phyloP scores from a whole-genome alignment of 2,888 invertebrate species.

The Apamea anceps region DNA sequence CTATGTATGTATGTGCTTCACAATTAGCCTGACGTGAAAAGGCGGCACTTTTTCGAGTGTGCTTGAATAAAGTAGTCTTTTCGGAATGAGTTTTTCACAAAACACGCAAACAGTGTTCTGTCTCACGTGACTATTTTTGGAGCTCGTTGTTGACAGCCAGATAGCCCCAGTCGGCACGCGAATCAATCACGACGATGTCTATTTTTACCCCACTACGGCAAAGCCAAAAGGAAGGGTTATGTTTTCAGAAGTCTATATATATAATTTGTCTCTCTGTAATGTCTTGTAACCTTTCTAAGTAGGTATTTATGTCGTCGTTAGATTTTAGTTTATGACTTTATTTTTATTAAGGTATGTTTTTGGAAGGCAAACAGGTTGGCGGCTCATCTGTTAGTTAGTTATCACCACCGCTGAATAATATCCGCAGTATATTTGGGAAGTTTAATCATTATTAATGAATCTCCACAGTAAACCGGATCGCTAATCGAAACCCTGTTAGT shows the following conservation, averaged over 20 bases:
- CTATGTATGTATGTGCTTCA: constrained; percentile 19
- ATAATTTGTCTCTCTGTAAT: background rate
- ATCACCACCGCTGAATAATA: background rate
- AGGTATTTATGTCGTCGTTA: background rate
- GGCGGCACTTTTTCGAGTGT: constrained; percentile 5
- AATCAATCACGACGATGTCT: background rate
- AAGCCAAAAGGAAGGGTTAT: background rate
- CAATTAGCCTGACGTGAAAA: constrained; percentile 27
- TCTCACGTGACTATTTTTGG: background rate
- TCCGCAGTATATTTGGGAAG: background rate
- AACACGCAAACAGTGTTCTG: constrained; percentile 2
- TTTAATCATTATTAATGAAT: background rate
- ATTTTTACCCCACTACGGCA: background rate
- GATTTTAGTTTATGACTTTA: background rate
- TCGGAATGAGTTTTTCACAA: constrained; percentile 21
- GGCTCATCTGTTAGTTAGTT: background rate
- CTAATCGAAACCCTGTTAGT: background rate
- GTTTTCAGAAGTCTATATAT: background rate
- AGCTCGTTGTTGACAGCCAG: background rate
- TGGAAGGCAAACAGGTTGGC: background rate
- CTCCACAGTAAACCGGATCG: no score
- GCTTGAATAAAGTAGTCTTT: background rate
- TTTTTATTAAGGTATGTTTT: background rate
- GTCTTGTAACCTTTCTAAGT: background rate
- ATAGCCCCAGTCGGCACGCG: background rate